Evolutionary conservation across 2,113 vertebrate species (phyloP), one percentile per base, ranked within the genome.

Genomic region (Pteropus alecto): DNA sequence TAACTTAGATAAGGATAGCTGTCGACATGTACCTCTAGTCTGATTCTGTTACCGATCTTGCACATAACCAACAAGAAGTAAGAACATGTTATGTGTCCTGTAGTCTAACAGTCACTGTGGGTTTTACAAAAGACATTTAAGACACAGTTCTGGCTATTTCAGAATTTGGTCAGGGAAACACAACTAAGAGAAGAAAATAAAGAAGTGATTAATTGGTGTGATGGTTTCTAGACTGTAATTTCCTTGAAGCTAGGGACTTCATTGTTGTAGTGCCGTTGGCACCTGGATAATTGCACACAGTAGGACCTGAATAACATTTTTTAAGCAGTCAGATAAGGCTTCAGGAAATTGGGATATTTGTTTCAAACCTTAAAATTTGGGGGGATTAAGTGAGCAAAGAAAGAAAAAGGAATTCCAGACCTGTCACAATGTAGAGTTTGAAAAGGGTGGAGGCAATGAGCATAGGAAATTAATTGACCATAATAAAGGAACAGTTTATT

Each of bases 61-160:
- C 74, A 7, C 10, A 48, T 19, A 67, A 82, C 13, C 24, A 71
- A 7, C 24, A 71, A n/a, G 10, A 26, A 28, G 22, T 43, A 60
- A 91, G 51, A 84, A 51, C n/a, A 41, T 61, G 2, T 35, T 63
- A 6, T 4, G 4, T 90, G 14, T 12, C 9, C 46, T 7, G 4
- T 22, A 5, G 16, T 78, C 87, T 87, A 0, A 56, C 15, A 38
- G 35, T 78, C 38, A 54, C 74, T 65, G 12, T 43, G 63, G 33
- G 43, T 54, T 94, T 96, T 81, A 33, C 26, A 68, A 43, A 79
- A 85, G 67, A 38, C 24, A 4, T 77, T 92, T 41, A 48, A 87
- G 35, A 70, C 48, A 51, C n/a, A 30, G 54, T 56, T 7, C 30
- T 70, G 28, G 15, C 43, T 93, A 30, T 65, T 87, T 41, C 43